Percentiles rank a stretch among this genome's conserved stretches.
phyloP scores from a whole-genome alignment of 2,888 invertebrate species.

The Trichogramma dendrolimi region DNA sequence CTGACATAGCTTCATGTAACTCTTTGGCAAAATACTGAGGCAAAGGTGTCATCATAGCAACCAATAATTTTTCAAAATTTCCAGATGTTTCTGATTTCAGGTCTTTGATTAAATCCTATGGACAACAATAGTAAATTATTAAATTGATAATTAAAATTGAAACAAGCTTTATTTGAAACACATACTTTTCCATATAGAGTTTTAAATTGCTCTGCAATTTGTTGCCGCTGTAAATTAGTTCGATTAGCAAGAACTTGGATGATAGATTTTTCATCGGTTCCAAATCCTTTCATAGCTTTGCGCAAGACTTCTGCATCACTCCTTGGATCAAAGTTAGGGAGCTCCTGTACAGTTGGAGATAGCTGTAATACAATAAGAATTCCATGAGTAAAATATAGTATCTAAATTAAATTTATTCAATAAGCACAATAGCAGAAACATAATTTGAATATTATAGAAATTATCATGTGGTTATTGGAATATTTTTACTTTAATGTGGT shows the following conservation, averaged over 20 bases:
- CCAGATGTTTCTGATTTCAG: slow-evolving; percentile 60
- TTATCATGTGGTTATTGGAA: slow-evolving; percentile 14
- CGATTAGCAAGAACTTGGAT: slow-evolving; percentile 59
- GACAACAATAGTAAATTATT: background rate
- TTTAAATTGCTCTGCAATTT: slow-evolving; percentile 60
- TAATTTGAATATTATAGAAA: background rate
- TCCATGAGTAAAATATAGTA: background rate
- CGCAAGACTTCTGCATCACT: slow-evolving; percentile 56
- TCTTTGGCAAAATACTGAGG: slow-evolving; percentile 59
- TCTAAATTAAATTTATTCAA: slow-evolving; percentile 1
- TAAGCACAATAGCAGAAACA: slow-evolving; percentile 7
- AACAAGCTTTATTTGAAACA: background rate
- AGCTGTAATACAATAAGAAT: slow-evolving; percentile 41
- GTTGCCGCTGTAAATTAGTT: slow-evolving; percentile 59
- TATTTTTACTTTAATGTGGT: slow-evolving; percentile 4
- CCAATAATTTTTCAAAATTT: slow-evolving; percentile 57
- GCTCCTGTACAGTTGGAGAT: slow-evolving; percentile 52
- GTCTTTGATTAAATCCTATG: slow-evolving; percentile 54
- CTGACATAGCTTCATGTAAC: slow-evolving; percentile 57
- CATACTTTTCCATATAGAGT: slow-evolving; percentile 62
- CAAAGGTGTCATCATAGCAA: slow-evolving; percentile 59
- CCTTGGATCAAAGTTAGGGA: slow-evolving; percentile 50
- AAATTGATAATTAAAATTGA: background rate
- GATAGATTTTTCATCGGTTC: slow-evolving; percentile 62
- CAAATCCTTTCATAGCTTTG: slow-evolving; percentile 61